Conservation (phyloP, 2,888 invertebrate genomes). For the Dugesia japonica region DNA sequence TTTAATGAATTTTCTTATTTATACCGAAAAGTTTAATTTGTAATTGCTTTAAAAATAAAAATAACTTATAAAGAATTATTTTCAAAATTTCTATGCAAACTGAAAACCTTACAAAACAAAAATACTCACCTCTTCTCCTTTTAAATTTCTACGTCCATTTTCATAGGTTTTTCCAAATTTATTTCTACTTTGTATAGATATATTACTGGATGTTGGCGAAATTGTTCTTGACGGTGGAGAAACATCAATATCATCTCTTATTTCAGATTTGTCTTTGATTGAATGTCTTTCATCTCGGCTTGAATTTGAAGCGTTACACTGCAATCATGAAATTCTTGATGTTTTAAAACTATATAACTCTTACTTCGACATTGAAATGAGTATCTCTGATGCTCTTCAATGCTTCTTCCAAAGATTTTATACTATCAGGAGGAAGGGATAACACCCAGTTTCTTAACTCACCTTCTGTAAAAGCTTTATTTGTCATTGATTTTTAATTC, state of each 20-base stretch:
- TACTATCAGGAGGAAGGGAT: constrained; percentile 22
- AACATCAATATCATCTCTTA: not conserved
- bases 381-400: not conserved
- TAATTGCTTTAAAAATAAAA: too few relatives aligned
- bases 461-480: not conserved
- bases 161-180: constrained; percentile 24
- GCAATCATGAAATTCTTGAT: not conserved
- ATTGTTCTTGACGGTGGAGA: not conserved
- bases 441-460: constrained; percentile 5
- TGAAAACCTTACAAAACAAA: too few relatives aligned
- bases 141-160: constrained; percentile 24
- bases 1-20: too few relatives aligned
- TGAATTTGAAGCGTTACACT: not conserved
- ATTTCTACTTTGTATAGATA: not conserved
- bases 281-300: not conserved
- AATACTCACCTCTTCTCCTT: constrained; percentile 20
- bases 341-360: not conserved
- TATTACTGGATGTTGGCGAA: not conserved
- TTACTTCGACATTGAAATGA: not conserved
- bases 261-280: not conserved
- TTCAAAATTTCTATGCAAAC: too few relatives aligned
- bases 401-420: constrained; percentile 24
- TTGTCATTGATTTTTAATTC: not conserved
- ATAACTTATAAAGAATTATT: too few relatives aligned
- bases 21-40: too few relatives aligned